Percentiles rank a stretch among this genome's conserved stretches.
Conservation (phyloP, 2,113 vertebrate genomes). For the Hypomesus transpacificus region DNA sequence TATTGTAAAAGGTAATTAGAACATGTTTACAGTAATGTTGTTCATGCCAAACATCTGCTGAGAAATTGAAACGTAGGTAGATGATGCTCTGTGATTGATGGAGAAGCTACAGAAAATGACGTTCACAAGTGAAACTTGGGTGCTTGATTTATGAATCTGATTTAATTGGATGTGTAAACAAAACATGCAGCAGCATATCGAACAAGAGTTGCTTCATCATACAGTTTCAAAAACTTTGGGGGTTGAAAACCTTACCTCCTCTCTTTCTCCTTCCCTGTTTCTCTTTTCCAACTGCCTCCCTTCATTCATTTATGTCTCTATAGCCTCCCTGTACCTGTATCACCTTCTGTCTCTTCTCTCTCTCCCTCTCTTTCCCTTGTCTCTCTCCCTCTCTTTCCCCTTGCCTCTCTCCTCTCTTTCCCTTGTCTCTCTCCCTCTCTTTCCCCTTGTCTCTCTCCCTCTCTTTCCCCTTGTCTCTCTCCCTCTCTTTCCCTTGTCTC, state of each 20-base stretch:
- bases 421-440: no score
- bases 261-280: neutral
- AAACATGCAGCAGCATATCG: neutral
- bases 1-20: constrained; percentile 11
- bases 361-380: no score
- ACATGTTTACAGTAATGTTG: constrained; percentile 19
- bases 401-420: no score
- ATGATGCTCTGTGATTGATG: constrained; percentile 30
- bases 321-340: no score
- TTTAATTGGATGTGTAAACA: neutral
- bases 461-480: neutral
- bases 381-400: no score
- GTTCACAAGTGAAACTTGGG: constrained; percentile 13
- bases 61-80: constrained; percentile 18
- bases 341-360: no score
- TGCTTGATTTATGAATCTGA: neutral
- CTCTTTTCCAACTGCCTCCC: neutral
- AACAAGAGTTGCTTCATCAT: neutral
- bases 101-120: neutral
- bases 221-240: neutral
- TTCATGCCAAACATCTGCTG: constrained; percentile 23
- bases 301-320: neutral
- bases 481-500: neutral
- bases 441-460: no score
- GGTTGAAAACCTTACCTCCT: neutral